Conservation (phyloP, 2,113 vertebrate species). For the Sturnira hondurensis region DNA sequence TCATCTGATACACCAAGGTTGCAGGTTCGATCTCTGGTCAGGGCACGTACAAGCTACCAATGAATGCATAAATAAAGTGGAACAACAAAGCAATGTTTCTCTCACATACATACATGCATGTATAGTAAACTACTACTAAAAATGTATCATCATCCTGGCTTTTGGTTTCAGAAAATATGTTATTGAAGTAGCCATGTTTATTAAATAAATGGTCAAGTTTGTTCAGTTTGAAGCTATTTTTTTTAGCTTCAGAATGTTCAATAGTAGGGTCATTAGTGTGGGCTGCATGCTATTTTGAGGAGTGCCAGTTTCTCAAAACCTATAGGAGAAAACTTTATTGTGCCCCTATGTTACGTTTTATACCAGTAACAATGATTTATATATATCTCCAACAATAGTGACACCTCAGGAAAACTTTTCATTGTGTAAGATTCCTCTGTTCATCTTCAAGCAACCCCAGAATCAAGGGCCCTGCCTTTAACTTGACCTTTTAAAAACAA, state of each 20-base stretch:
- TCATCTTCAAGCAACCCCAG: constrained; percentile 20
- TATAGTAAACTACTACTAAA: not conserved
- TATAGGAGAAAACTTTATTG: not conserved
- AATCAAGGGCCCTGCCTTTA: not conserved
- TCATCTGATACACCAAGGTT: too few relatives aligned
- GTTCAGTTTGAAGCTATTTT: constrained; percentile 17
- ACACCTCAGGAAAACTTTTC: not conserved
- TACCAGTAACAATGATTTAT: not conserved
- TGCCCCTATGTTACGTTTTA: not conserved
- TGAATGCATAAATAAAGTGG: too few relatives aligned
- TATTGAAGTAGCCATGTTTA: constrained; percentile 26
- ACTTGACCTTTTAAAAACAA: constrained; percentile 31
- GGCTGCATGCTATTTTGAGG: constrained; percentile 10
- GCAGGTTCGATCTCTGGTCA: too few relatives aligned
- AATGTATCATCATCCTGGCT: constrained; percentile 29
- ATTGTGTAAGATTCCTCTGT: not conserved
- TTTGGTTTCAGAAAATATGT: constrained; percentile 42
- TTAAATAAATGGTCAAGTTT: constrained; percentile 13
- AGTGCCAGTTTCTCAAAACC: constrained; percentile 25
- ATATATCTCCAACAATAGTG: not conserved
- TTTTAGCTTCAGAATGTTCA: constrained; percentile 44
- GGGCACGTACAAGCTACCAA: too few relatives aligned
- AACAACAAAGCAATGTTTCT: too few relatives aligned
- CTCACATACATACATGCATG: too few relatives aligned
- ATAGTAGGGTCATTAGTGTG: constrained; percentile 2